Percentiles rank a stretch among this genome's conserved stretches.
These are phyloP conservation scores for Columba janthina DNA, from an alignment of 2,113 vertebrate genomes.

Conservation along the genomic window DNA sequence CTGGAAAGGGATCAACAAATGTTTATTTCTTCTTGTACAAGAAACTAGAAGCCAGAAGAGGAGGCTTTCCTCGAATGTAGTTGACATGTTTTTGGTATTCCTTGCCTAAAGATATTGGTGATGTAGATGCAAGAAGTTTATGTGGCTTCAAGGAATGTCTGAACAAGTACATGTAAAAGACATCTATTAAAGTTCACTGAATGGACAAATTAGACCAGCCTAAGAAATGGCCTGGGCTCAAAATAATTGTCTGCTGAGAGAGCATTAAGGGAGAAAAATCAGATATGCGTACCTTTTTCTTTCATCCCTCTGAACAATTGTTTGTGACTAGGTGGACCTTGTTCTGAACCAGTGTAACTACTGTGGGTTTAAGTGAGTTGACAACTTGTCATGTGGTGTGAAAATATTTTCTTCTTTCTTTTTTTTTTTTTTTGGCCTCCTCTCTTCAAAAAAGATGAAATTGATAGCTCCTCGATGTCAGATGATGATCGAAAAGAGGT, in stretches of 20 bases:
- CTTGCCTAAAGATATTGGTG: background rate
- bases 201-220: background rate
- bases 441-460: slow-evolving; percentile 85
- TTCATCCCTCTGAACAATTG: background rate
- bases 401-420: background rate
- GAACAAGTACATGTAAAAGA: background rate
- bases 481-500: slow-evolving; percentile 98
- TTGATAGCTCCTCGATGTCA: slow-evolving; percentile 96
- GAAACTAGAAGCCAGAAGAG: background rate
- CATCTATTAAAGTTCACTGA: background rate
- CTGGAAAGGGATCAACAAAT: background rate
- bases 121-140: background rate
- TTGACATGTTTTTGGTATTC: background rate
- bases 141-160: background rate
- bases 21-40: background rate
- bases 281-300: background rate
- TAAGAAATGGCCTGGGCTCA: background rate
- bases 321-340: background rate
- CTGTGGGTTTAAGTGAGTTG: background rate
- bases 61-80: background rate
- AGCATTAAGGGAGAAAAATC: background rate
- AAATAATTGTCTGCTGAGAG: background rate
- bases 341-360: background rate
- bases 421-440: background rate
- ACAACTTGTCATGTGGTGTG: background rate